Evolutionary conservation across 2,797 vertebrate species (phyloP).

Genomic region (Dermochelys coriacea): DNA sequence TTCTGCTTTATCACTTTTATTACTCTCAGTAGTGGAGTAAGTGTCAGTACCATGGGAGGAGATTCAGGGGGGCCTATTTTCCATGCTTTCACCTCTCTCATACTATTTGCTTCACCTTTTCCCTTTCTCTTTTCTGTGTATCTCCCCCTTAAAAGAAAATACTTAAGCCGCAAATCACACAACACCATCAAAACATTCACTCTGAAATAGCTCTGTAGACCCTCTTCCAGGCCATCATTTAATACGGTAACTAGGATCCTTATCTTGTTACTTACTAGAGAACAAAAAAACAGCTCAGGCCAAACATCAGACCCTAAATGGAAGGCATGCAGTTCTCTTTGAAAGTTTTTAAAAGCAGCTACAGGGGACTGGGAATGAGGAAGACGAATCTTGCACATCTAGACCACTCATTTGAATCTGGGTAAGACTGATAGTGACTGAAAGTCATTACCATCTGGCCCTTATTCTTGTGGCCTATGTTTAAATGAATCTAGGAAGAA

Average conservation of each 20-base stretch:
- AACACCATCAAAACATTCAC: background rate
- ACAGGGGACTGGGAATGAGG: background rate
- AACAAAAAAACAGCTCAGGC: background rate
- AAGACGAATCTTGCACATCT: background rate
- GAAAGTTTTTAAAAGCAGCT: background rate
- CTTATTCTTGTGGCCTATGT: background rate
- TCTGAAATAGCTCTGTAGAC: background rate
- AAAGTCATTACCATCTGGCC: background rate
- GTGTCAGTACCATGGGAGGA: background rate
- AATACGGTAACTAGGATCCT: background rate
- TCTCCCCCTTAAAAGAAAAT: background rate
- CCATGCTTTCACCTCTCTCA: background rate
- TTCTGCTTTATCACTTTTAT: background rate
- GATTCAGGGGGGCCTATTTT: background rate
- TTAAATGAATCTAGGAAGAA: background rate
- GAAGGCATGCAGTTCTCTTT: background rate
- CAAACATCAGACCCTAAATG: background rate
- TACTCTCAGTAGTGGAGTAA: background rate
- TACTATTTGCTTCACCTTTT: background rate
- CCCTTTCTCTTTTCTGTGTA: background rate
- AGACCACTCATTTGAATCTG: background rate
- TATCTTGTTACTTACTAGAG: background rate
- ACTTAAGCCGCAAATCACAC: background rate
- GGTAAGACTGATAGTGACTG: background rate
- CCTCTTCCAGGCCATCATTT: background rate